Conservation (phyloP, 2,113 vertebrate species). For the Dendropsophus ebraccatus region DNA sequence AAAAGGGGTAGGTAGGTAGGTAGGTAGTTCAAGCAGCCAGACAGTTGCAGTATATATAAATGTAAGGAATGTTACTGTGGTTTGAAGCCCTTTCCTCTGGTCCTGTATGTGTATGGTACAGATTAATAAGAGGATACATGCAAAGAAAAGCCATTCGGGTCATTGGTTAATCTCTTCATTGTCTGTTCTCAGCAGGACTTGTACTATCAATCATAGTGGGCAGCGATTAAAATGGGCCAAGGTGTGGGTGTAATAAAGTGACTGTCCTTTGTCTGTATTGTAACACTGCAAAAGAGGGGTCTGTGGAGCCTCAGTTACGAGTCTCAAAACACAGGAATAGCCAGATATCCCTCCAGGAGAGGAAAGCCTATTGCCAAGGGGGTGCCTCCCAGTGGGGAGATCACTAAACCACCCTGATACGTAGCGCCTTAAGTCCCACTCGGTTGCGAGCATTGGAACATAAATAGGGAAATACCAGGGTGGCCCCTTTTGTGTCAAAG, state of each 20-base stretch:
- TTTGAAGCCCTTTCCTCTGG: background rate
- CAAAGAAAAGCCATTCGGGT: background rate
- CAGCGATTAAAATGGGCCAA: constrained; percentile 7
- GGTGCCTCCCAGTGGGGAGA: no score
- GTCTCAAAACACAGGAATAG: no score
- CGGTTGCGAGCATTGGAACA: no score
- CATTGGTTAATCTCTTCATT: constrained; percentile 30
- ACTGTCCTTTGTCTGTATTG: background rate
- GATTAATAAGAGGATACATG: background rate
- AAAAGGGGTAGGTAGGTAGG: background rate
- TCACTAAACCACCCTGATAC: no score
- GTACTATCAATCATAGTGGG: constrained; percentile 5
- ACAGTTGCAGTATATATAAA: background rate
- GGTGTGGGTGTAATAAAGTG: constrained; percentile 22
- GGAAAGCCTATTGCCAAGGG: no score
- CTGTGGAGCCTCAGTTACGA: no score
- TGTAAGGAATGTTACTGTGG: background rate
- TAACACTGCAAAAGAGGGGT: no score
- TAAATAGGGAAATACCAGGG: no score
- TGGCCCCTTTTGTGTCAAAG: no score
- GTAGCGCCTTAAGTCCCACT: no score
- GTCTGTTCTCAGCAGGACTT: constrained; percentile 21
- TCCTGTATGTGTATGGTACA: background rate
- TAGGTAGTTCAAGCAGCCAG: background rate
- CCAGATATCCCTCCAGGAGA: no score